phyloP scores from a whole-genome alignment of 2,888 invertebrate genomes.

The Meiosimyza decipiens region DNA sequence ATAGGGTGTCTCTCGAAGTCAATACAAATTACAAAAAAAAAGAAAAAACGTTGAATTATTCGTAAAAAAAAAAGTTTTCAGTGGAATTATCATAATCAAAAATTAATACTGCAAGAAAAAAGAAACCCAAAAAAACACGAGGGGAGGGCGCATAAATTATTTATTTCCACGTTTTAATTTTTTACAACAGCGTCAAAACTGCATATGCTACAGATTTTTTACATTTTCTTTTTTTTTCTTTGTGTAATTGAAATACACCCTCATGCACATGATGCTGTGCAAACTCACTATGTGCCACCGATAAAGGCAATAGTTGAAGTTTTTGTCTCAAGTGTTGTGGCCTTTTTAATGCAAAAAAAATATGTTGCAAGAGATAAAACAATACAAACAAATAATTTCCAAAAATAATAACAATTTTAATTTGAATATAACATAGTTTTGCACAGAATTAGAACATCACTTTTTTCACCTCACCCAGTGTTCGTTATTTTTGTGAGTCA shows the following conservation, averaged over 20 bases:
- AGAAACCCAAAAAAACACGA: no score
- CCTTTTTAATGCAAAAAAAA: neutral
- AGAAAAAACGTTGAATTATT: no score
- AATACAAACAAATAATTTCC: conserved; percentile 11
- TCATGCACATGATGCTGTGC: neutral
- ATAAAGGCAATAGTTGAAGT: conserved; percentile 7
- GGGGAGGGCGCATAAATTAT: no score
- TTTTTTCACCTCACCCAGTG: neutral
- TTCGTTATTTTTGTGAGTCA: neutral
- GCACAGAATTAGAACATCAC: conserved; percentile 30
- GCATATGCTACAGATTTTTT: no score
- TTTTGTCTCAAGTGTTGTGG: conserved; percentile 13
- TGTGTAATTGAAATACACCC: neutral
- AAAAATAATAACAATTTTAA: conserved; percentile 1
- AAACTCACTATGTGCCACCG: conserved; percentile 2
- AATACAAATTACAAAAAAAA: no score
- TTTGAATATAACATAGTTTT: conserved; percentile 21
- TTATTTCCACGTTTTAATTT: no score
- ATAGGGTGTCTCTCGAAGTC: no score
- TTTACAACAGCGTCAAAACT: no score
- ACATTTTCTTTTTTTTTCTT: no score
- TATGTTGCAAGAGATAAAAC: neutral
- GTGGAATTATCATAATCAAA: no score
- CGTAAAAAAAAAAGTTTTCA: no score
- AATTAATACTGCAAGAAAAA: no score